Evolutionary conservation across 2,113 vertebrate genomes (phyloP).

Genomic region (Corythornis vintsioides): DNA sequence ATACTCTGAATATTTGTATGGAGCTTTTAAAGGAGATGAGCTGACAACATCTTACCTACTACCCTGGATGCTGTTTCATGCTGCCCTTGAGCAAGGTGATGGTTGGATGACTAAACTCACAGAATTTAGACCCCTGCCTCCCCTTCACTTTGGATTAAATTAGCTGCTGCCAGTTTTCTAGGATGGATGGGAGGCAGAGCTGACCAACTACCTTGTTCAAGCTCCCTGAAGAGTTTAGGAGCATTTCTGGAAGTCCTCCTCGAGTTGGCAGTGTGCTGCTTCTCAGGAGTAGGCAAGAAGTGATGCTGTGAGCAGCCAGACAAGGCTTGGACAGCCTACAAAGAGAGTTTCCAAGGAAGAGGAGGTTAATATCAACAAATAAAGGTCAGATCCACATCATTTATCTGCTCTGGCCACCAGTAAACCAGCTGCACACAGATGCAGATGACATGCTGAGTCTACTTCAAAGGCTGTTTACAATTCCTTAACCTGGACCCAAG

Average conservation of each 20-base stretch:
- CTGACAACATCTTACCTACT: background rate
- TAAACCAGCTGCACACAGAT: conserved; percentile 56
- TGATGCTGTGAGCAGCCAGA: background rate
- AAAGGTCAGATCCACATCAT: background rate
- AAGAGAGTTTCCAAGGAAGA: background rate
- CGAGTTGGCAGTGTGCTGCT: background rate
- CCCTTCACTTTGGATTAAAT: conserved; percentile 45
- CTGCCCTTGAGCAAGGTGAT: background rate
- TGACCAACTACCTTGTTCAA: background rate
- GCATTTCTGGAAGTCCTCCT: background rate
- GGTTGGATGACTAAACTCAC: conserved; percentile 3
- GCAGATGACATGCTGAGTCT: conserved; percentile 46
- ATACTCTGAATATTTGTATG: conserved; percentile 16
- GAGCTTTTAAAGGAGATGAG: conserved; percentile 3
- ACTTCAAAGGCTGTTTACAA: conserved; percentile 68
- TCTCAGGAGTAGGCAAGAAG: background rate
- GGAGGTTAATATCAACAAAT: background rate
- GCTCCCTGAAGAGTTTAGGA: background rate
- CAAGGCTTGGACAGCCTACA: background rate
- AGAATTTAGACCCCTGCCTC: conserved; percentile 13
- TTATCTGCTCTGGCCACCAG: conserved; percentile 22
- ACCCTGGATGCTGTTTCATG: background rate
- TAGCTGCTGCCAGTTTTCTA: background rate
- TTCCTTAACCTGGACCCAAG: conserved; percentile 27
- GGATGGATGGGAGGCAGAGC: background rate